Percentiles rank a stretch among this genome's conserved stretches.
These are phyloP conservation scores for Drosophila sucinea DNA, from an alignment of 1,140 invertebrate genomes.

Conservation along the genomic window DNA sequence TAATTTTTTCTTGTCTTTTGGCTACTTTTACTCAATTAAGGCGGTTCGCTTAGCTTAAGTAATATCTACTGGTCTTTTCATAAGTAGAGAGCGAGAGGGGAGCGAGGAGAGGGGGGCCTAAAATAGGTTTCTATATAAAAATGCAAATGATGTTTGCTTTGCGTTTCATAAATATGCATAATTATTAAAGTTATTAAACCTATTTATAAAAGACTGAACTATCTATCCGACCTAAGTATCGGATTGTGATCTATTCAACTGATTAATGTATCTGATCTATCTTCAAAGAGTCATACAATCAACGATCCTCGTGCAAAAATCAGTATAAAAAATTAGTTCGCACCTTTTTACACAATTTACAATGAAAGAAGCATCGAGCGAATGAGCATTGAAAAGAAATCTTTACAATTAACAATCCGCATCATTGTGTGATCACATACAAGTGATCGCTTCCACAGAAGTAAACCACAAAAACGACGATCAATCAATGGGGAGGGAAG, in stretches of 20 bases:
- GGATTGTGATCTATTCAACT: not conserved
- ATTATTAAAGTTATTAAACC: not conserved
- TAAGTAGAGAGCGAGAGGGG: not conserved
- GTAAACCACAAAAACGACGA: constrained; percentile 10
- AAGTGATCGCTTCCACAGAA: constrained; percentile 4
- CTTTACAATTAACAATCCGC: constrained; percentile 17
- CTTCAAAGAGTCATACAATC: not conserved
- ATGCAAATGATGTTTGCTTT: not conserved
- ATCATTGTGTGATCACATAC: constrained; percentile 1
- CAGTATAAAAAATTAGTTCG: not conserved
- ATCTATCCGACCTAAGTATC: not conserved
- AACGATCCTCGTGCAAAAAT: not conserved
- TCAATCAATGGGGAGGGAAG: constrained; percentile 11
- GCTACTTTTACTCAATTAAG: not conserved
- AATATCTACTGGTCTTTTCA: not conserved
- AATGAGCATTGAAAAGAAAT: constrained; percentile 11
- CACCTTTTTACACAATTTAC: not conserved
- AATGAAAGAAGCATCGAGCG: not conserved
- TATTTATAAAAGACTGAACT: not conserved
- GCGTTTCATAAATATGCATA: not conserved
- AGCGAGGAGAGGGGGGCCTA: not conserved
- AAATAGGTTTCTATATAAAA: not conserved
- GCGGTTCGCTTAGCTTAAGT: constrained; percentile 5
- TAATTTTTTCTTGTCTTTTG: not conserved
- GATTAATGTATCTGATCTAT: not conserved